Evolutionary conservation across 2,113 vertebrate genomes (phyloP), one percentile per base, ranked within the genome.

Genomic region (Trematocara nigrifrons): DNA sequence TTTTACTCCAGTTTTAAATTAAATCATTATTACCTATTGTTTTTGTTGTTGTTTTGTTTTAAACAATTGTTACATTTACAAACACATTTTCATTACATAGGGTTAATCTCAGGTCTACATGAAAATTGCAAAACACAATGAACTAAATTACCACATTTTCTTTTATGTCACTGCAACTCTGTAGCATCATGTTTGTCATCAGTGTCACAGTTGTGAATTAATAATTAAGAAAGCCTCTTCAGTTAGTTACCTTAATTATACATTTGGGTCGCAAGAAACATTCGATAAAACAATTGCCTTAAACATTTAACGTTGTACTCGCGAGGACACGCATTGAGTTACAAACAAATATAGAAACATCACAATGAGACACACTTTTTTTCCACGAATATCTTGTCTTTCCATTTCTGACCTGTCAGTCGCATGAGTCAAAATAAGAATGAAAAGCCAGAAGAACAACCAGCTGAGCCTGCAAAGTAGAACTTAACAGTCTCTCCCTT

Each of bases 381-480:
- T 84, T 42, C 54, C 26, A 64, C 1, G 35, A 81, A 79, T 11
- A 29, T 52, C 42, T 74, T 3, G 33, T 82, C 83, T 85, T 47
- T 76, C 29, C 31, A 76, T 86, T 91, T 77, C 76, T 89, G 54
- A 86, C 82, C 80, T 83, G 89, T 84, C 86, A 91, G 82, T 93
- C 66, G 80, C 42, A n/a, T 4, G 45, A 69, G 86, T 90, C 80
- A 84, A 81, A 87, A 84, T 77, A 40, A 53, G 81, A 83, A 81
- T 84, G 85, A 89, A 92, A 91, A 84, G 86, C 86, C 81, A 77
- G 81, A 86, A 52, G 87, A 90, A 89, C 82, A 84, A 89, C 84
- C 82, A 89, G 88, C 89, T 91, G 92, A 93, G 87, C 56, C 81
- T 80, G 89, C 87, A 86, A 89, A 87, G 69, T 71, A 88, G 38